Base-by-base conservation (phyloP, 2,797 vertebrate species). In the Chloroceryle inda region DNA sequence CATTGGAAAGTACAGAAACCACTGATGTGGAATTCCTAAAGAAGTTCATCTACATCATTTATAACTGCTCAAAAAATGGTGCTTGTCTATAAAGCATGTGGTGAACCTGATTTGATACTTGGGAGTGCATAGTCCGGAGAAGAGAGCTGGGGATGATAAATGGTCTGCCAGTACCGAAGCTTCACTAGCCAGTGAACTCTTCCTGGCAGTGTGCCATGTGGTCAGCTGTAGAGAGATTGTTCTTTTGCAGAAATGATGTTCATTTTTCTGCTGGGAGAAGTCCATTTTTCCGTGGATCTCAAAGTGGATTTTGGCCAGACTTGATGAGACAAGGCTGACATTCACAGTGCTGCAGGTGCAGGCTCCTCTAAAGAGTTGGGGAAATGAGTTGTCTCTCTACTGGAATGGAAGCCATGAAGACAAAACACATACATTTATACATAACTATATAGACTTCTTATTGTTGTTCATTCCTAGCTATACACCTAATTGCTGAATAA, bases 1-100 rank as follows among this genome's bases (percentile, higher is more conserved):
- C 45, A 6, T 4, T 3, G 7, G 47, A 10, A 55, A 56, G 50
- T 20, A 45, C 0, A 0, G 85, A 37, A 81, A 22, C 19, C 1
- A 2, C 17, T 47, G 53, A 63, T 0, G 0, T 44, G 59, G 59
- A 37, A 18, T 50, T 76, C 64, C 38, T 69, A 72, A 44, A 58
- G 53, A 53, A 2, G 0, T 42, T 81, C 19, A 21, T 37, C 66
- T 38, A 2, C 0, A 0, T 47, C 67, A 19, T 31, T 74, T 24
- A 15, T 23, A 27, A 6, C 14, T 61, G 15, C 49, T 76, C 9
- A 23, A 14, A n/a, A 67, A 50, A 68, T 84, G 13, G 31, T 55
- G 55, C 24, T 33, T 1, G 5, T 59, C 67, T 93, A 73, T 93
- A 73, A 88, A 73, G 73, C 13, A 37, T 27, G 11, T 0, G 0